phyloP scores from a whole-genome alignment of 2,888 invertebrate genomes.

The Imbricaverruca yamaguchii region DNA sequence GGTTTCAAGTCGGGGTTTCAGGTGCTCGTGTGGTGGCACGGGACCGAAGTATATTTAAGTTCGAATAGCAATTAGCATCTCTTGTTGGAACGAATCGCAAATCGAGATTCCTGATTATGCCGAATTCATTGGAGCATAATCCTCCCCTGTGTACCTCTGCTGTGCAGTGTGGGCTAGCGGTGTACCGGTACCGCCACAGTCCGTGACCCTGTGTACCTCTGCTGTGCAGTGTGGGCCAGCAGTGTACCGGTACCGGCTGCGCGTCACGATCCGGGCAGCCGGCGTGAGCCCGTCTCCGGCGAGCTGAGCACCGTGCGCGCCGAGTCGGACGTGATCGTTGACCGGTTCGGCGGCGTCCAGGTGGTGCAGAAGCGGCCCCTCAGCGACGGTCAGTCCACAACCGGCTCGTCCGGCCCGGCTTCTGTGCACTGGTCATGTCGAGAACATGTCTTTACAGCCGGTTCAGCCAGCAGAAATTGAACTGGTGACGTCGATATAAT shows the following conservation, averaged over 20 bases:
- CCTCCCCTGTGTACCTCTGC: no score
- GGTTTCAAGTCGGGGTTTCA: no score
- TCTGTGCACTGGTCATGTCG: neutral
- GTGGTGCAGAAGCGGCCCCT: conserved; percentile 53
- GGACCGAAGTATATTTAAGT: no score
- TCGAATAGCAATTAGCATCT: no score
- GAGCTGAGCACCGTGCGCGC: conserved; percentile 24
- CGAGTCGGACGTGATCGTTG: conserved; percentile 48
- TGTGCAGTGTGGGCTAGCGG: no score
- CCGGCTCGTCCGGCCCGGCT: conserved; percentile 45
- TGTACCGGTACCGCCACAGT: no score
- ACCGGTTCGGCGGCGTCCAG: conserved; percentile 56
- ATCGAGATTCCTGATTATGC: no score
- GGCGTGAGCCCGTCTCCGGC: neutral
- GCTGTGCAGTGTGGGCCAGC: conserved; percentile 1
- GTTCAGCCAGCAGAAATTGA: neutral
- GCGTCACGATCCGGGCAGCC: neutral
- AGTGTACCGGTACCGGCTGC: conserved; percentile 3
- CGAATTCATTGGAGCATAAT: no score
- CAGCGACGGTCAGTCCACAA: conserved; percentile 50
- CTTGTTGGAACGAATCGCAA: no score
- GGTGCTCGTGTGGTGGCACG: no score
- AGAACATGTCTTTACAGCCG: no score
- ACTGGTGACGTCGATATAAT: neutral
- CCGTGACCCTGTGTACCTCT: no score